A percentile compares a stretch with the other conserved stretches of the same genome.
These are phyloP conservation scores for Platorchestia sp. DNA, from an alignment of 1,140 invertebrate genomes.

Conservation along the genomic window DNA sequence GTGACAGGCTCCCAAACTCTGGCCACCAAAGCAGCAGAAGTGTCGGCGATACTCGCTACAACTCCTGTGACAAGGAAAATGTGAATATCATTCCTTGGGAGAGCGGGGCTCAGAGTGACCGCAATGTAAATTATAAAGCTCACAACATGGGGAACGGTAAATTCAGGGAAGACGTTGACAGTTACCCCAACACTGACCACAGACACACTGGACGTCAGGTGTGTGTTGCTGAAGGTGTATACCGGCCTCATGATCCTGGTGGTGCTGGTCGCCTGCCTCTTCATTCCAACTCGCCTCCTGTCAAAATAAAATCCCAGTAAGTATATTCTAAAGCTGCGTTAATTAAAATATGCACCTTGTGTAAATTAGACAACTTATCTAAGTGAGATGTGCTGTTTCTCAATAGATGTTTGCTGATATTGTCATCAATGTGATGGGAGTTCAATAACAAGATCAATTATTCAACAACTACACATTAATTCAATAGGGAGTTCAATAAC, in stretches of 20 bases:
- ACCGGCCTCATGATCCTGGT: slow-evolving; percentile 38
- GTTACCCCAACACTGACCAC: not conserved
- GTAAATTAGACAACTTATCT: not conserved
- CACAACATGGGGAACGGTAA: not conserved
- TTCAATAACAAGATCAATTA: not conserved
- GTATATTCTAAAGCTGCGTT: not conserved
- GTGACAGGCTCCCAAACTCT: not conserved
- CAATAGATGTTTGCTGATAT: not conserved
- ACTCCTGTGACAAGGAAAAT: not conserved
- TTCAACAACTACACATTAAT: not conserved
- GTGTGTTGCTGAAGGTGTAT: slow-evolving; percentile 13
- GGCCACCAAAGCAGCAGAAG: slow-evolving; percentile 27
- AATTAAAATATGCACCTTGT: not conserved
- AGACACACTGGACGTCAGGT: not conserved
- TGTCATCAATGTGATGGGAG: not conserved
- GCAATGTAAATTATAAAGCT: not conserved
- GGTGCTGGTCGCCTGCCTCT: not conserved
- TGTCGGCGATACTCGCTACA: not conserved
- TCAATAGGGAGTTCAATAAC: not conserved
- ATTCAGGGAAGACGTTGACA: not conserved
- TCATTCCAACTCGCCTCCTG: slow-evolving; percentile 41
- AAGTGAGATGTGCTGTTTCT: not conserved
- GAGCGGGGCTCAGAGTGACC: not conserved
- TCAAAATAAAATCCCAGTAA: slow-evolving; percentile 37
- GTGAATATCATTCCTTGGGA: not conserved